Base-by-base conservation (phyloP, 2,888 invertebrate genomes). In the Cheilosia vulpina region DNA sequence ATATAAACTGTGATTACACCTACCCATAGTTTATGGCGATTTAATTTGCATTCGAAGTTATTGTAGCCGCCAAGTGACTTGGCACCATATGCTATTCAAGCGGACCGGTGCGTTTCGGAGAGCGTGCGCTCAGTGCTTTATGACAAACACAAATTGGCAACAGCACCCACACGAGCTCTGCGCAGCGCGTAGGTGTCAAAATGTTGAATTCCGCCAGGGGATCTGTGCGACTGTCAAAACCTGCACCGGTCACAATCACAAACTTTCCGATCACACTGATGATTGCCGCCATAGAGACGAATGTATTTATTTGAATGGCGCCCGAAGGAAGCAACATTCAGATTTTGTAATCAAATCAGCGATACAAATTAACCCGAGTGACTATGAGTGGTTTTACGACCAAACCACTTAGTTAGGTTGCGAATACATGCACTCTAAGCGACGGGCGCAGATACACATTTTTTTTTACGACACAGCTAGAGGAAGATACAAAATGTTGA, bases 11-110 rank as follows among this genome's bases (percentile, higher is more conserved):
- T 72, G 76, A 85, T 85, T 85, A 85, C 81, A 85, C 85, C 85
- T 81, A 81, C 85, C 72, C 68, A 57, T 57, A 68, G 17, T 85
- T 63, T 81, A 85, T 81, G 72, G 81, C 63, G 71, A 60, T 81
- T 81, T 79, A 87, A 87, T 83, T 87, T 87, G 79, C 84, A 87
- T 84, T 79, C 81, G 78, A 87, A 76, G 50, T 79, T 75, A 62
- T 76, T 66, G 58, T 52, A 57, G 62, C 63, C 75, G 68, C 47
- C 66, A 66, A 77, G 77, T 82, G 68, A 41, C 55, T 52, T 17
- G 7, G 5, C 53, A 34, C 69, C 71, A 75, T 76, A 71, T 77
- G 66, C 68, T 45, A 17, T 11, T 17, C 17, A 11, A 47, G 43
- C 24, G 52, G 27, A 47, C 15, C 27, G 45, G 50, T 75, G 77